Conservation (phyloP, 2,797 vertebrate genomes). For the Sorex maritimensis region DNA sequence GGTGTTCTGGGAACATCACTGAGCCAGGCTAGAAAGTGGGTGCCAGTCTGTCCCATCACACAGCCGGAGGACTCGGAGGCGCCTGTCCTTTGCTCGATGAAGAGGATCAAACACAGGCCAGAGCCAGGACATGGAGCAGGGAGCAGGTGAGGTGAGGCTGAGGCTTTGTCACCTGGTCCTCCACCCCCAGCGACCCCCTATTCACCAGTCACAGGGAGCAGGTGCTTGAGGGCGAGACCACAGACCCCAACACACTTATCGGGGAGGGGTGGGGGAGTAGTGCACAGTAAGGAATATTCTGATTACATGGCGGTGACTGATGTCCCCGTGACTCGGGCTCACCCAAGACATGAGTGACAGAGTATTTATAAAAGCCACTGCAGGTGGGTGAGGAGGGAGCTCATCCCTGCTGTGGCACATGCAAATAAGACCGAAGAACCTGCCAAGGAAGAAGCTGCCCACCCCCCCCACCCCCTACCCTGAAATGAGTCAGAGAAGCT, state of each 20-base stretch:
- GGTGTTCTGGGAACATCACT: slow-evolving; percentile 79
- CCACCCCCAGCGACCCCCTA: neutral
- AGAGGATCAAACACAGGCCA: neutral
- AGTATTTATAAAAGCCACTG: slow-evolving; percentile 12
- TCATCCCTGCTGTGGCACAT: neutral
- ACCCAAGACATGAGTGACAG: neutral
- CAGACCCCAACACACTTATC: neutral
- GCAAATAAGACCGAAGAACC: neutral
- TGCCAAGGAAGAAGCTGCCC: neutral
- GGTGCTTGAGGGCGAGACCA: neutral
- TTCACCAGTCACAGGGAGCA: neutral
- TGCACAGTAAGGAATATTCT: neutral
- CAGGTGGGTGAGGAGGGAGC: neutral
- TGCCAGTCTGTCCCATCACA: slow-evolving; percentile 8
- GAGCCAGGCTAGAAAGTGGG: slow-evolving; percentile 47
- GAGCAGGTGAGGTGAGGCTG: neutral
- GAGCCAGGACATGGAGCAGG: neutral
- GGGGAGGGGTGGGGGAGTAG: neutral
- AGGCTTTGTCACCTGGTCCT: too few relatives aligned
- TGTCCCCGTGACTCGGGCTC: neutral
- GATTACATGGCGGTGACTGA: neutral
- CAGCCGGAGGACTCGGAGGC: neutral
- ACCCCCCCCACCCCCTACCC: too few relatives aligned
- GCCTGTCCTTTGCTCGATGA: neutral
- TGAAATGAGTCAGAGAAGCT: neutral